A percentile compares a stretch with the other conserved stretches of the same genome.
These are phyloP conservation scores for Elysia chlorotica DNA, from an alignment of 1,140 invertebrate species.

Conservation along the genomic window DNA sequence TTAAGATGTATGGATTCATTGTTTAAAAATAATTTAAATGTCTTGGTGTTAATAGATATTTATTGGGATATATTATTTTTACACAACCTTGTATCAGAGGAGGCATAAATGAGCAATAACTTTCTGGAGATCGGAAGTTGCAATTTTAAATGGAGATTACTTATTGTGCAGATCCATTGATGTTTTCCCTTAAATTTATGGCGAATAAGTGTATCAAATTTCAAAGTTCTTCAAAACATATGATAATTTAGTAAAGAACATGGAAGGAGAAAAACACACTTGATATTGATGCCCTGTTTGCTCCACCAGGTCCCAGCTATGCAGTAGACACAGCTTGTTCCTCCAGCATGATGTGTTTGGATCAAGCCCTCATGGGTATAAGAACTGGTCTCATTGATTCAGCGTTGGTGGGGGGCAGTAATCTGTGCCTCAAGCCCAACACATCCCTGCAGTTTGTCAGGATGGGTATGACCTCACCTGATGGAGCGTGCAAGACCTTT, in stretches of 20 bases:
- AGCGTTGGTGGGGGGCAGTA: conserved; percentile 88
- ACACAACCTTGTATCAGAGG: too few relatives aligned
- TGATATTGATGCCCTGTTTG: background rate
- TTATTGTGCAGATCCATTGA: too few relatives aligned
- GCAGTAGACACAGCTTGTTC: conserved; percentile 95
- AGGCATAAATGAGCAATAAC: too few relatives aligned
- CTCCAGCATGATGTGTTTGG: conserved; percentile 85
- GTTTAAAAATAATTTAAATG: too few relatives aligned
- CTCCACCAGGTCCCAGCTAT: conserved; percentile 80
- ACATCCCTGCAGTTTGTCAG: conserved; percentile 91
- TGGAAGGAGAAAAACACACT: too few relatives aligned
- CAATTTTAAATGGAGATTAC: too few relatives aligned
- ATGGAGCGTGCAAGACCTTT: conserved; percentile 92
- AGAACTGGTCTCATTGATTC: conserved; percentile 85
- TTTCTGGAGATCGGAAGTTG: too few relatives aligned
- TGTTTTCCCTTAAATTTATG: too few relatives aligned
- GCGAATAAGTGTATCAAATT: too few relatives aligned
- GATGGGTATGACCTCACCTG: conserved; percentile 85
- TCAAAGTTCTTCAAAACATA: background rate
- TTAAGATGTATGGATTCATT: too few relatives aligned
- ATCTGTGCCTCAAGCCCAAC: conserved; percentile 84
- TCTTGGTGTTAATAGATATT: too few relatives aligned
- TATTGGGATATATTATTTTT: too few relatives aligned
- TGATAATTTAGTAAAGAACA: background rate
- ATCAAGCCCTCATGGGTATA: conserved; percentile 85